Base-by-base conservation (phyloP, 2,888 invertebrate genomes). In the Perizoma flavofasciatum region DNA sequence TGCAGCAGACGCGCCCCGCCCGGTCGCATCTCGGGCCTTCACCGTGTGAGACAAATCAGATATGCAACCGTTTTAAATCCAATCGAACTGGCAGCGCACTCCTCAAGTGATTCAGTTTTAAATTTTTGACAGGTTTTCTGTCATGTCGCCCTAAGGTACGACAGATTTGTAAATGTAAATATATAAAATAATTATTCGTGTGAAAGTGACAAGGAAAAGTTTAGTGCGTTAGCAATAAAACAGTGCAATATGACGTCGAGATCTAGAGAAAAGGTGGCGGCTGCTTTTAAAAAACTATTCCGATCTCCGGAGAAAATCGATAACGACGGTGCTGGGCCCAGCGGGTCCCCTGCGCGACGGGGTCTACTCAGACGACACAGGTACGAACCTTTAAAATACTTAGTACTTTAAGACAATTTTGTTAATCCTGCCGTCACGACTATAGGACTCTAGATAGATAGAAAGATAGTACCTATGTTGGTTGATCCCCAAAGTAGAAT, bases 201-300 rank as follows among this genome's bases (percentile, higher is more conserved):
- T 78, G 74, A 75, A 76, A 77, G 68, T 77, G 69, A 67, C 73
- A 69, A 74, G 63, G 67, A 74, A 74, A 41, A 72, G 79, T 63
- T 77, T 68, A 78, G 81, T 86, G 79, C 68, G 73, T 40, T 11
- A 44, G 40, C 32, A 73, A 67, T 71, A 68, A 74, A 71, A 74
- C 70, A 79, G 85, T 84, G 82, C 73, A 91, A 85, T 75, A 96
- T 96, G 96, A 94, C 95, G 76, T 95, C 96, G 69, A 94, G 96
- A 70, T 95, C 96, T 39, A 96, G 96, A 85, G 96, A 96, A 80
- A 96, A 96, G 92, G 95, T 97, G 65, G 95, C 96, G 35, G 95
- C 96, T 34, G 96, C 96, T 52, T 95, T 97, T 86, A 93, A 95
- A 71, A 96, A 96, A 88, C 91, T 96, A 70, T 96, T 96, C 83